Percentiles rank a stretch among this genome's conserved stretches.
phyloP scores from a whole-genome alignment of 2,888 invertebrate species.

The Patella pellucida region DNA sequence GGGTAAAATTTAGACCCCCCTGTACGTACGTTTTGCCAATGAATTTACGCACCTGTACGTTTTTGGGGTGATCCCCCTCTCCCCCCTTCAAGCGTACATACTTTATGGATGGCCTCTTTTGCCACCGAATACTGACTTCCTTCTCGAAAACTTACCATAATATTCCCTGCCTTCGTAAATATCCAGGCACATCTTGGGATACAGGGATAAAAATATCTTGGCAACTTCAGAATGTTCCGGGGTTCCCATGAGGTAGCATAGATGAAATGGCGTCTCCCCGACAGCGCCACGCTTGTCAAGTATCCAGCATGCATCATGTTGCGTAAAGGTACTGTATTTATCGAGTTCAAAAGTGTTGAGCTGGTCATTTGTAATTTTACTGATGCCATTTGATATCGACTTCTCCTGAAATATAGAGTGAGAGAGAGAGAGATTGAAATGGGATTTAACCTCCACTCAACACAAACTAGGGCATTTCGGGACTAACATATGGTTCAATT shows the following conservation, averaged over 20 bases:
- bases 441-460: too few species aligned
- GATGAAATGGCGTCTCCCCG: conserved; percentile 94
- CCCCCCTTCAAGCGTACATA: too few species aligned
- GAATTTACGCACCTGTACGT: too few species aligned
- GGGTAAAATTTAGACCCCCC: too few species aligned
- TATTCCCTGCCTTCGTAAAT: conserved; percentile 98
- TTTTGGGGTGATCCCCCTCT: too few species aligned
- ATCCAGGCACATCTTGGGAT: conserved; percentile 90
- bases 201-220: conserved; percentile 89
- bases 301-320: conserved; percentile 91
- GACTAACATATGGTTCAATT: too few species aligned
- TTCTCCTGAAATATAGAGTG: background rate
- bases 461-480: too few species aligned
- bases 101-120: too few species aligned
- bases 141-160: conserved; percentile 77
- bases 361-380: conserved; percentile 42
- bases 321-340: conserved; percentile 53
- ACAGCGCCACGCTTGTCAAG: conserved; percentile 95
- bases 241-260: conserved; percentile 94
- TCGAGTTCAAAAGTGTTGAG: conserved; percentile 49
- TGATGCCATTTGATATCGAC: background rate
- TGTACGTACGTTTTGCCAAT: too few species aligned
- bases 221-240: conserved; percentile 86
- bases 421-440: too few species aligned
- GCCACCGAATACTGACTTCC: too few species aligned